Percentiles rank a stretch among this genome's conserved stretches.
phyloP scores from a whole-genome alignment of 2,797 vertebrate species.

The Uromys caudimaculatus region DNA sequence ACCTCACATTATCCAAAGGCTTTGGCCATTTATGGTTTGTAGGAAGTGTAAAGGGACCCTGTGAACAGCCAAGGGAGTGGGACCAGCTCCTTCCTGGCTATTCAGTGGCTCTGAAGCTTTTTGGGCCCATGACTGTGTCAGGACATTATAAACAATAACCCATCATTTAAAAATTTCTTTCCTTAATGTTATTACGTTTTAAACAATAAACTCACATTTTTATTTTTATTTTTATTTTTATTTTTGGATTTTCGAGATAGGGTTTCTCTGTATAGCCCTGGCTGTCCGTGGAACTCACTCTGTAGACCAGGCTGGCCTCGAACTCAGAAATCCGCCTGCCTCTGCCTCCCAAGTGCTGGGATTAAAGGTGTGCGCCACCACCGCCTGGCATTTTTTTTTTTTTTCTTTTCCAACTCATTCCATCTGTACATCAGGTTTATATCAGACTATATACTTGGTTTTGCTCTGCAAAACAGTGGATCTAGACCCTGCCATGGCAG shows the following conservation, averaged over 20 bases:
- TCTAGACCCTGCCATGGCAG: background rate
- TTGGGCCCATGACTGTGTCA: fast-evolving
- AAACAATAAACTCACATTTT: background rate
- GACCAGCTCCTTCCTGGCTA: background rate
- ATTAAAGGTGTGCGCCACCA: too few relatives aligned
- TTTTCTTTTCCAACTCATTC: background rate
- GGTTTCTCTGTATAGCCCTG: too few relatives aligned
- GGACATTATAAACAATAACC: background rate
- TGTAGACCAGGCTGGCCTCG: too few relatives aligned
- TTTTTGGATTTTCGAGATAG: too few relatives aligned
- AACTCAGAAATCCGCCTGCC: too few relatives aligned
- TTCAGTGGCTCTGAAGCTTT: background rate
- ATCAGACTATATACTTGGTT: constrained; percentile 20
- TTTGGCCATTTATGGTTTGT: background rate
- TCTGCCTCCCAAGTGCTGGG: too few relatives aligned
- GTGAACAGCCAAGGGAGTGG: background rate
- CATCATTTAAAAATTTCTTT: background rate
- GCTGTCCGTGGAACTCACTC: too few relatives aligned
- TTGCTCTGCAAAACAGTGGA: background rate
- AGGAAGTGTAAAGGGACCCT: background rate
- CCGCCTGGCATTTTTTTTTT: background rate
- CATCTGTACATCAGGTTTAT: background rate
- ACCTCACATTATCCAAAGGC: background rate
- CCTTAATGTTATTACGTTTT: background rate
- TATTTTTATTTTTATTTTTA: too few relatives aligned